Conservation (phyloP, 1,140 invertebrate species). For the Gyrodactylus salaris region DNA sequence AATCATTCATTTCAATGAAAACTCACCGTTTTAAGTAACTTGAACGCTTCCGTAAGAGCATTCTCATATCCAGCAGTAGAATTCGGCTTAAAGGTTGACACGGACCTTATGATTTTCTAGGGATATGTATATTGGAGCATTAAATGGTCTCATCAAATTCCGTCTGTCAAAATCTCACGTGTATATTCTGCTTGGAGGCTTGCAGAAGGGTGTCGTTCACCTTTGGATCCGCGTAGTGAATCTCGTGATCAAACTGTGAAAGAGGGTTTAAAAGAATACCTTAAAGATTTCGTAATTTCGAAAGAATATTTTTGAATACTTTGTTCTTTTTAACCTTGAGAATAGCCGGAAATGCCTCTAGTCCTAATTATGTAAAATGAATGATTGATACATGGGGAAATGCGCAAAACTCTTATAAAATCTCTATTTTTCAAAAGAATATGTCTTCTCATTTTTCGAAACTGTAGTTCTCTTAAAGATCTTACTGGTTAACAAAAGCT, state of each 20-base stretch:
- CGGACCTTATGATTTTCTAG: not conserved
- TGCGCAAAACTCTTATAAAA: no score
- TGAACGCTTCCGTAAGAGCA: not conserved
- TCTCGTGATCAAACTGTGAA: not conserved
- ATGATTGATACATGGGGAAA: no score
- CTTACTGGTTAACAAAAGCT: no score
- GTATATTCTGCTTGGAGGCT: constrained; percentile 29
- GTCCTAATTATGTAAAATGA: no score
- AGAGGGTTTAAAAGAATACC: not conserved
- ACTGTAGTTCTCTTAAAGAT: no score
- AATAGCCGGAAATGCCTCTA: no score
- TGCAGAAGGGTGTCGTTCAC: constrained; percentile 9
- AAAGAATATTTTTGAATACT: no score
- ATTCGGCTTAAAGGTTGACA: not conserved
- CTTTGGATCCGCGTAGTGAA: not conserved
- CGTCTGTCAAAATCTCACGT: not conserved
- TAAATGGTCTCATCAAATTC: not conserved
- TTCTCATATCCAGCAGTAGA: not conserved
- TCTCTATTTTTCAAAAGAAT: no score
- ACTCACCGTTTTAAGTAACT: not conserved
- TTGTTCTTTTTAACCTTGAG: no score
- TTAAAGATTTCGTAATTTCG: no score
- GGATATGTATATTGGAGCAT: no score
- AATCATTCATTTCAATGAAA: not conserved
- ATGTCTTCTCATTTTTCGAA: no score